These are phyloP conservation scores for Elephas maximus DNA, from an alignment of 2,113 vertebrate genomes.

Conservation along the genomic window DNA sequence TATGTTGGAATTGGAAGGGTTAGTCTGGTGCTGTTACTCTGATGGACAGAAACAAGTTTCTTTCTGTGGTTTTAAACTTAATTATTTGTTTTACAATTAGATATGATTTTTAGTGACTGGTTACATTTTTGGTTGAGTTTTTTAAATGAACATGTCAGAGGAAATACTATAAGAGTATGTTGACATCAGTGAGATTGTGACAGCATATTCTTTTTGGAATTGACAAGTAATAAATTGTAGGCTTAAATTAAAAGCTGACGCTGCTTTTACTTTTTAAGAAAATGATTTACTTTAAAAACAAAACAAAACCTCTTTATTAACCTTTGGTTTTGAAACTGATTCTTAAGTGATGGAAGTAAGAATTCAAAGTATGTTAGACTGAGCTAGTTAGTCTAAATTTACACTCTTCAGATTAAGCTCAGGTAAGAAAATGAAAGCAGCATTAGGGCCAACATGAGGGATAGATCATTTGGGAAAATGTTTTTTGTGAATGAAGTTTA, in stretches of 20 bases:
- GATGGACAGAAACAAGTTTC: neutral
- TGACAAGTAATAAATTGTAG: neutral
- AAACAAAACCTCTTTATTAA: slow-evolving; percentile 1
- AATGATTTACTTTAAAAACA: slow-evolving; percentile 37
- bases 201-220: neutral
- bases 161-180: slow-evolving; percentile 42
- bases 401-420: neutral
- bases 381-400: neutral
- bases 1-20: neutral
- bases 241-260: slow-evolving; percentile 44
- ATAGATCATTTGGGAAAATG: neutral
- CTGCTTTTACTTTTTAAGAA: neutral
- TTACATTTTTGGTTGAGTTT: neutral
- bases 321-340: slow-evolving; percentile 42
- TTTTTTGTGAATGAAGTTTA: neutral
- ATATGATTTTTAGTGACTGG: neutral
- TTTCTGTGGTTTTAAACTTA: neutral
- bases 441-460: neutral
- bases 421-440: neutral
- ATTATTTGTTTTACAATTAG: neutral
- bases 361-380: neutral
- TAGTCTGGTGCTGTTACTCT: neutral
- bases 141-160: slow-evolving; percentile 33
- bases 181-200: slow-evolving; percentile 27
- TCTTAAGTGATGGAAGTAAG: slow-evolving; percentile 20